Conservation (phyloP, 2,113 vertebrate genomes). For the Lepus timidus region DNA sequence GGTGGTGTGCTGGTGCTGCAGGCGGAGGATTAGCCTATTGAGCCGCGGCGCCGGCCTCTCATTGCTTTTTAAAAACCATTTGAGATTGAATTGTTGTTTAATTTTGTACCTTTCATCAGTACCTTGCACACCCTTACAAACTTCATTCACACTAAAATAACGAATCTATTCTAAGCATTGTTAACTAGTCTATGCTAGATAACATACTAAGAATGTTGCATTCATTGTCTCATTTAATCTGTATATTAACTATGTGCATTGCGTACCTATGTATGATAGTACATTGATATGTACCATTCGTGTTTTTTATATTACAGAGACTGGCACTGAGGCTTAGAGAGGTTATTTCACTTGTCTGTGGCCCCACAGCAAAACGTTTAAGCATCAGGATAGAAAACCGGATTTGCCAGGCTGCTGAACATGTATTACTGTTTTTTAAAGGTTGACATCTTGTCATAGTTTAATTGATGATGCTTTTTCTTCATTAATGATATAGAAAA, state of each 20-base stretch:
- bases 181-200: neutral
- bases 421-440: neutral
- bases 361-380: neutral
- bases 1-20: no score
- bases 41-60: no score
- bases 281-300: neutral
- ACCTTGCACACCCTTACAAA: neutral
- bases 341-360: neutral
- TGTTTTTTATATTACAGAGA: neutral
- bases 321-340: neutral
- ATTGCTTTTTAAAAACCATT: neutral
- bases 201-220: neutral
- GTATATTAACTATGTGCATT: no score
- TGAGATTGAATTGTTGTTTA: constrained; percentile 2
- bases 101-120: constrained; percentile 10
- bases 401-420: neutral
- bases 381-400: neutral
- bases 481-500: constrained; percentile 44
- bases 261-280: no score
- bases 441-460: neutral
- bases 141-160: neutral
- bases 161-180: neutral
- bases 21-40: no score
- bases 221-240: neutral
- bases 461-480: neutral